phyloP scores from a whole-genome alignment of 2,113 vertebrate species.

The Anthoscopus minutus region DNA sequence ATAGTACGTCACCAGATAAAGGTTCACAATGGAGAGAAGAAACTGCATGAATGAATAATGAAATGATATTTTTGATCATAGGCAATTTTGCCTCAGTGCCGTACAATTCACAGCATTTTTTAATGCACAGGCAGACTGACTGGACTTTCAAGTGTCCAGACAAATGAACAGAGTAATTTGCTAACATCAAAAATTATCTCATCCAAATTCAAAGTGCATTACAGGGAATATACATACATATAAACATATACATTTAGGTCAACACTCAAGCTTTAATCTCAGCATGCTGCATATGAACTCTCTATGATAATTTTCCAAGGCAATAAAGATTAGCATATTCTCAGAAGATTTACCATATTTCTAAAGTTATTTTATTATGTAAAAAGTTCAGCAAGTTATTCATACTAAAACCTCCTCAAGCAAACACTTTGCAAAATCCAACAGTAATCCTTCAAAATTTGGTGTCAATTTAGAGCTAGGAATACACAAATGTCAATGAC shows the following conservation, averaged over 20 bases:
- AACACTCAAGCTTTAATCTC: not conserved
- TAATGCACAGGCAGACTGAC: not conserved
- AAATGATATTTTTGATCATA: not conserved
- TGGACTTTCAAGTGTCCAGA: not conserved
- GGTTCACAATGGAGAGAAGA: not conserved
- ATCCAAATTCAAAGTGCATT: not conserved
- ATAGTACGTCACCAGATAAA: not conserved
- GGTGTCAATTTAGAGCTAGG: not conserved
- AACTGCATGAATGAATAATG: not conserved
- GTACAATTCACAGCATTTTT: not conserved
- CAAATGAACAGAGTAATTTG: not conserved
- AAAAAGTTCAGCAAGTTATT: not conserved
- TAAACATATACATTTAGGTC: not conserved
- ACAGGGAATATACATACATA: not conserved
- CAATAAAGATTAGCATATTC: not conserved
- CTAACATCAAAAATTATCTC: not conserved
- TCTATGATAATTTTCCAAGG: not conserved
- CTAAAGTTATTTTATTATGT: not conserved
- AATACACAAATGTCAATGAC: constrained; percentile 30
- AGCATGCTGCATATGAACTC: not conserved
- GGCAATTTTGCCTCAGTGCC: not conserved
- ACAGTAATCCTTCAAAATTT: constrained; percentile 26
- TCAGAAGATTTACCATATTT: not conserved
- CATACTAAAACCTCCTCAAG: not conserved
- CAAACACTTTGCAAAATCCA: not conserved